These are phyloP conservation scores for Phalacrocorax pelagicus DNA, from an alignment of 2,113 vertebrate genomes.

Conservation along the genomic window DNA sequence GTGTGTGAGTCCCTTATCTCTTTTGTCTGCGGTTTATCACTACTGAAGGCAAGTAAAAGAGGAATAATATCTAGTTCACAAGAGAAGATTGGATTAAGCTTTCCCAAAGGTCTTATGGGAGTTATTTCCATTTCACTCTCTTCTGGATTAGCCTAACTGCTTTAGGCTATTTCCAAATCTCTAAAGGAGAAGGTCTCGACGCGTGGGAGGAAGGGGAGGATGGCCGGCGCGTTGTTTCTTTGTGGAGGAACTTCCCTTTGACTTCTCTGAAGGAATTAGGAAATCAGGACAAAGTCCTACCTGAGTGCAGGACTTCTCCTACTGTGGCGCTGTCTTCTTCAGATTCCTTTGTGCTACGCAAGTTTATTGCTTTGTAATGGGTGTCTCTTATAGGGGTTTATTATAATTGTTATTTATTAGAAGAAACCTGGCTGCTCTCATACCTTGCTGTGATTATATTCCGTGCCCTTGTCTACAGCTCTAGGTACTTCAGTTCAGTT, in stretches of 20 bases:
- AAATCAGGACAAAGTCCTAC: neutral
- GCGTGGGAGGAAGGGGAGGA: neutral
- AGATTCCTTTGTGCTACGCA: neutral
- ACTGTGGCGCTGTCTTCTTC: neutral
- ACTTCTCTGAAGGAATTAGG: neutral
- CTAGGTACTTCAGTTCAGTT: neutral
- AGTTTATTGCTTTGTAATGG: neutral
- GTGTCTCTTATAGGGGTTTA: neutral
- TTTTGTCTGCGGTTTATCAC: constrained; percentile 54
- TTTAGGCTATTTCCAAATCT: neutral
- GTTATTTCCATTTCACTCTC: neutral
- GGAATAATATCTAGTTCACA: constrained; percentile 29
- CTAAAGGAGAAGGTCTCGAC: neutral
- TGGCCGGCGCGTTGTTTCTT: neutral
- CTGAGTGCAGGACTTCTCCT: neutral
- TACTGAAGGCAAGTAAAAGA: constrained; percentile 9
- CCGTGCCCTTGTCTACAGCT: neutral
- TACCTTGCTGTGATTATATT: neutral
- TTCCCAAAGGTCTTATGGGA: neutral
- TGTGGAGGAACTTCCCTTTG: neutral
- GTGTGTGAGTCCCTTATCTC: neutral
- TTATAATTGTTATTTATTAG: neutral
- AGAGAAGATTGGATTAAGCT: constrained; percentile 53
- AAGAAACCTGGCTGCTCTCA: neutral
- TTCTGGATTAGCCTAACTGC: neutral